Evolutionary conservation across 2,797 vertebrate genomes (phyloP).

Genomic region (Notamacropus eugenii): DNA sequence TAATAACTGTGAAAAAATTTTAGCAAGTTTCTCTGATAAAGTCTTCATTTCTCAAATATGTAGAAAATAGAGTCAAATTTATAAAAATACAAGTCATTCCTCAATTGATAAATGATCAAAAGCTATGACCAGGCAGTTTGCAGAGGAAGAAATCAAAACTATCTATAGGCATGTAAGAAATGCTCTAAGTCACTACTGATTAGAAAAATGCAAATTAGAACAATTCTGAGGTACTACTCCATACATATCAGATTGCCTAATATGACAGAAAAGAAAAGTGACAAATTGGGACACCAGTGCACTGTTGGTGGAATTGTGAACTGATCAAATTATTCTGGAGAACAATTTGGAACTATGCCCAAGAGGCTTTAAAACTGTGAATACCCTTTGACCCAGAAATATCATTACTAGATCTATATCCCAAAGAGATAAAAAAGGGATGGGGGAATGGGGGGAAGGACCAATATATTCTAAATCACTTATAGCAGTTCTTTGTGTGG

Average conservation of each 20-base stretch:
- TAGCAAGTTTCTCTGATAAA: background rate
- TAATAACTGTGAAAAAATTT: background rate
- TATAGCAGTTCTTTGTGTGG: background rate
- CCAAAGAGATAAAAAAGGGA: background rate
- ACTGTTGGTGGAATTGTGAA: background rate
- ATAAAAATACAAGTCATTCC: background rate
- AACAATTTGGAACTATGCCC: background rate
- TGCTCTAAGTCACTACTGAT: background rate
- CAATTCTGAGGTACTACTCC: no score
- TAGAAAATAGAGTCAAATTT: background rate
- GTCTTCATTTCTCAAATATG: background rate
- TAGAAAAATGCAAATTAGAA: no score
- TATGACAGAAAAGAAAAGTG: background rate
- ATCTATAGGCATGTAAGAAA: background rate
- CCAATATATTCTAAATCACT: background rate
- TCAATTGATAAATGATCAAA: background rate
- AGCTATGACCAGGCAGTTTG: background rate
- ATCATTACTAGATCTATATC: background rate
- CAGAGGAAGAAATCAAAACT: background rate
- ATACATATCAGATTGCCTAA: background rate
- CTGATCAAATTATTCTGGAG: background rate
- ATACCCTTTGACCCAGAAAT: background rate
- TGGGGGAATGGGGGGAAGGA: background rate
- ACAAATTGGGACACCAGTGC: background rate
- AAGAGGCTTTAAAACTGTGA: background rate